phyloP scores from a whole-genome alignment of 1,140 invertebrate species.

The Prorops nasuta region DNA sequence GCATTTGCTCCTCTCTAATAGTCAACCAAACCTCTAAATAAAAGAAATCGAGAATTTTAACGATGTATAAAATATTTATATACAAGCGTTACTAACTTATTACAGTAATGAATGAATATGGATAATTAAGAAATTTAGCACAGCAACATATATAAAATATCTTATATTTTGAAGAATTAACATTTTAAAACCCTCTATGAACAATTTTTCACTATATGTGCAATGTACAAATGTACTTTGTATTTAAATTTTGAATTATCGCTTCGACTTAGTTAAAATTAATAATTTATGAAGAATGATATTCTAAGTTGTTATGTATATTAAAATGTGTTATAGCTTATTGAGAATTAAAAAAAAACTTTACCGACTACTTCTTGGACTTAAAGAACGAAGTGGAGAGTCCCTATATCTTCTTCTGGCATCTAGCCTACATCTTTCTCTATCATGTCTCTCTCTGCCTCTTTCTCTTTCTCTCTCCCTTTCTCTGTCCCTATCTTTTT shows the following conservation, averaged over 20 bases:
- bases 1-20: slow-evolving; percentile 17
- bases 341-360: not conserved
- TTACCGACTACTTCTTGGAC: slow-evolving; percentile 32
- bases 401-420: slow-evolving; percentile 29
- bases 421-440: slow-evolving; percentile 26
- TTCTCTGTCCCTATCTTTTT: slow-evolving; percentile 13
- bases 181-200: no score
- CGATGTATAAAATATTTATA: not conserved
- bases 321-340: not conserved
- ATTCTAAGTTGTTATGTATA: not conserved
- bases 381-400: slow-evolving; percentile 26
- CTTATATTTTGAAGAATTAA: no score
- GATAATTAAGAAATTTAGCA: no score
- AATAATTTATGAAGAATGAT: not conserved
- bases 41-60: not conserved
- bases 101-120: no score
- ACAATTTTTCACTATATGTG: no score
- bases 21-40: slow-evolving; percentile 28
- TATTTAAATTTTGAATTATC: no score
- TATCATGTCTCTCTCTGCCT: slow-evolving; percentile 22
- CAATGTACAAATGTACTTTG: no score
- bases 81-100: no score
- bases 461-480: slow-evolving; percentile 13
- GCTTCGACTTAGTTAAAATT: no score
- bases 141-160: no score